phyloP scores from a whole-genome alignment of 2,797 vertebrate genomes.

The Danionella dracula region DNA sequence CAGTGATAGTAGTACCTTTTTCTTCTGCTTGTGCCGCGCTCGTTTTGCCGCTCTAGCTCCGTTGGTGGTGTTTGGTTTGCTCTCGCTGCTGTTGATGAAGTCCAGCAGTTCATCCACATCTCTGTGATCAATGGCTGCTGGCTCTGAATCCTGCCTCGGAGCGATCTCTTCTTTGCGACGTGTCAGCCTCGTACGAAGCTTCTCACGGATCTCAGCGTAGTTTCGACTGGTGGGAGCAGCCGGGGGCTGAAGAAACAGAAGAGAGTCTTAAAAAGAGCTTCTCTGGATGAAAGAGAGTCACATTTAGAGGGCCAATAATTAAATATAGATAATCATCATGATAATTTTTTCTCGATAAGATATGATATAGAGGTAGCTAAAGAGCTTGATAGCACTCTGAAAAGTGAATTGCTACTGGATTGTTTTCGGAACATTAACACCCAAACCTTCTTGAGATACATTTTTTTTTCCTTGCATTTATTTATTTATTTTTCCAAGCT shows the following conservation, averaged over 20 bases:
- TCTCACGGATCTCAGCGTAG: slow-evolving; percentile 96
- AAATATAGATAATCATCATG: no score
- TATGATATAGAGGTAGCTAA: no score
- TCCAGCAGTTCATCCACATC: slow-evolving; percentile 93
- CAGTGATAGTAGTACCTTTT: slow-evolving; percentile 71
- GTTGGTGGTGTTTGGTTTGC: slow-evolving; percentile 82
- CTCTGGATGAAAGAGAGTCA: no score
- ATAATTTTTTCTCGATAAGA: no score
- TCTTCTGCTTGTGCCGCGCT: slow-evolving; percentile 97
- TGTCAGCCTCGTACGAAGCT: slow-evolving; percentile 90
- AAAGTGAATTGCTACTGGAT: no score
- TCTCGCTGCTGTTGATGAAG: slow-evolving; percentile 95
- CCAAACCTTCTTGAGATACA: no score
- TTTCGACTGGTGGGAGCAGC: slow-evolving; percentile 97
- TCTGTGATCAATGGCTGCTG: slow-evolving; percentile 82
- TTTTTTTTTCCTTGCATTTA: no score
- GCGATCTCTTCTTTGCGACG: slow-evolving; percentile 94
- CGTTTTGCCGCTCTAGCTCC: slow-evolving; percentile 96
- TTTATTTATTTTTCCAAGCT: no score
- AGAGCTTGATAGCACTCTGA: no score
- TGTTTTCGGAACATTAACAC: no score
- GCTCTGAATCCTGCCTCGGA: slow-evolving; percentile 84
- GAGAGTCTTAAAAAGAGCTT: no score
- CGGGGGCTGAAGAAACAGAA: slow-evolving; percentile 75
- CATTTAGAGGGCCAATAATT: no score